Conservation (phyloP, 2,888 invertebrate species). For the Aphidoletes aphidimyza region DNA sequence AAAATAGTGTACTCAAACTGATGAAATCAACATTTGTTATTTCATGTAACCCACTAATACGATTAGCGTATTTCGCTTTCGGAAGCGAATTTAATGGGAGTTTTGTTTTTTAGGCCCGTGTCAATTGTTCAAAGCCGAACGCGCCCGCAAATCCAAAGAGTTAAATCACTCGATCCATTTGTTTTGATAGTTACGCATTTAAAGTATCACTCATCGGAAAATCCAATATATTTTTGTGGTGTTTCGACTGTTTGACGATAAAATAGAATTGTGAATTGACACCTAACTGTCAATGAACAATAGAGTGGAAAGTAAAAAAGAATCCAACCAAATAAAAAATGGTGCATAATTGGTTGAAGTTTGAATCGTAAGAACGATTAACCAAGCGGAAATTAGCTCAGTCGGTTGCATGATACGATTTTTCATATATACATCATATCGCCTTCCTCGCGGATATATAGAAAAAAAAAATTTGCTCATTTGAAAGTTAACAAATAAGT, state of each 20-base stretch:
- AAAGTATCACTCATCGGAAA: constrained; percentile 18
- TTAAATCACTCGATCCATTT: no score
- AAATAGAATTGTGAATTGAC: neutral
- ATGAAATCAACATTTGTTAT: neutral
- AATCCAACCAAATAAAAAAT: neutral
- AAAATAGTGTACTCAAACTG: neutral
- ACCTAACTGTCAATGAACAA: neutral
- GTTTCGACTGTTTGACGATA: neutral
- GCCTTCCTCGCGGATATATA: no score
- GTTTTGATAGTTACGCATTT: no score
- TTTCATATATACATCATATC: neutral
- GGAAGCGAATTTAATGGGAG: no score
- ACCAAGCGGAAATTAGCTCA: constrained; percentile 2
- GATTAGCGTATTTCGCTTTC: constrained; percentile 29
- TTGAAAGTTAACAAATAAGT: neutral
- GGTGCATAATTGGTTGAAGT: constrained; percentile 5
- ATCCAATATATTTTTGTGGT: neutral
- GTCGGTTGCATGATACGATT: neutral
- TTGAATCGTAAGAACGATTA: neutral
- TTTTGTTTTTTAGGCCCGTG: no score
- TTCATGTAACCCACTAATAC: neutral
- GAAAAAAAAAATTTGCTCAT: neutral
- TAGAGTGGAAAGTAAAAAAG: neutral
- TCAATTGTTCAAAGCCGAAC: no score
- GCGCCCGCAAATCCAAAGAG: no score